These are phyloP conservation scores for Papilio glaucus DNA, from an alignment of 1,140 invertebrate species.

Conservation along the genomic window DNA sequence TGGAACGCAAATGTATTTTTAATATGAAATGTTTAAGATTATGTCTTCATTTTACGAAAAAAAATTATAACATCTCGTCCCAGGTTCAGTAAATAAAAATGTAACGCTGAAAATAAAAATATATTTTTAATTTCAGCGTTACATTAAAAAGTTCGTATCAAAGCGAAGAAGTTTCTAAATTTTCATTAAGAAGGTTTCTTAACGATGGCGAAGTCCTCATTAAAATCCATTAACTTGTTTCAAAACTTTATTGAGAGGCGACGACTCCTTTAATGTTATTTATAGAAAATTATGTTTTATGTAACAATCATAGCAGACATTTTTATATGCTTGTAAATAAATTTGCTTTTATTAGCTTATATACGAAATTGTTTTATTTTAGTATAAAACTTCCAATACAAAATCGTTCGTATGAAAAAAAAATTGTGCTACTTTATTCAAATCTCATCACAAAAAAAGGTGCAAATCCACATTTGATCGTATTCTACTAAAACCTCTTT, in stretches of 20 bases:
- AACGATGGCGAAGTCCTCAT: constrained; percentile 18
- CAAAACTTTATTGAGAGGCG: background rate
- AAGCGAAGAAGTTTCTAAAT: constrained; percentile 7
- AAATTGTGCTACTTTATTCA: no score
- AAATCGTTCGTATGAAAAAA: no score
- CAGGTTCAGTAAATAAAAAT: no score
- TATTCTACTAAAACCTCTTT: no score
- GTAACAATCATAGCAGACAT: background rate
- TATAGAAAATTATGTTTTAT: constrained; percentile 9
- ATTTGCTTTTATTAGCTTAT: no score
- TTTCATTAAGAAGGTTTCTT: constrained; percentile 15
- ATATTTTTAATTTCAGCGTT: constrained; percentile 12
- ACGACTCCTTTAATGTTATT: background rate
- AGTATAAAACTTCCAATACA: no score
- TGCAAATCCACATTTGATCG: no score
- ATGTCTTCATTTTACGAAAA: background rate
- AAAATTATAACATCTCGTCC: background rate
- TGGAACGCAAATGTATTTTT: no score
- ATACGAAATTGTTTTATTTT: no score
- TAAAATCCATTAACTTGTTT: constrained; percentile 21
- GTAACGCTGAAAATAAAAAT: no score
- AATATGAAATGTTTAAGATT: background rate
- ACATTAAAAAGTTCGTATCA: constrained; percentile 17
- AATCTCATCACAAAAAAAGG: no score
- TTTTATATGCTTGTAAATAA: background rate